Evolutionary conservation across 2,113 vertebrate species (phyloP), one percentile per base, ranked within the genome.

Genomic region (Beaufortia kweichowensis): DNA sequence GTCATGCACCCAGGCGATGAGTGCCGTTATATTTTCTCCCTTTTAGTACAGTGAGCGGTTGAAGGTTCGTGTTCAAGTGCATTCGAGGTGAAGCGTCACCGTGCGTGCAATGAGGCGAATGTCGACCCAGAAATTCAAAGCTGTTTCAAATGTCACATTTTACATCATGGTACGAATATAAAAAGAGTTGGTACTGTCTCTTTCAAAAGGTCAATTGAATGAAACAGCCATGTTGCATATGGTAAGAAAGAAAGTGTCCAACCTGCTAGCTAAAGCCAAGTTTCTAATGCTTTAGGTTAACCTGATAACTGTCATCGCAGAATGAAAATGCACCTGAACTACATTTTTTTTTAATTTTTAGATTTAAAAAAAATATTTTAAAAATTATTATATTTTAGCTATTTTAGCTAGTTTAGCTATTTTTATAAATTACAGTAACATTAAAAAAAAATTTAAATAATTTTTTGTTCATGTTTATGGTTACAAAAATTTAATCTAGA

Each of bases 61-160:
- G 12, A 77, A 57, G 55, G 53, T 23, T 68, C 21, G 23, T 62
- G 21, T 19, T 78, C 6, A 43, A 33, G 56, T 69, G 65, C 55
- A 62, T 61, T 46, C 59, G 55, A 77, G 28, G 56, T 1, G 35
- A 69, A 57, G 64, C 8, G 26, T 48, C 66, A 69, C 4, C 7
- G 29, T n/a, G 8, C 19, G 12, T 17, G 23, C 53, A 50, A 33
- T 35, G 66, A 19, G 19, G n/a, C 29, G 26, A 69, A 19, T 5
- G n/a, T 39, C 70, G 43, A 78, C 57, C 66, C 41, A 60, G 76
- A 61, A 35, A 69, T 69, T 77, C 23, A 41, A 39, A 19, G 15
- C 6, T 6, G 4, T 7, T 57, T 71, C 68, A 77, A 77, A 77
- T 68, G 75, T 62, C 65, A 50, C 26, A 1, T 69, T 24, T 78